phyloP scores from a whole-genome alignment of 2,888 invertebrate genomes.

The Drosophila tripunctata region DNA sequence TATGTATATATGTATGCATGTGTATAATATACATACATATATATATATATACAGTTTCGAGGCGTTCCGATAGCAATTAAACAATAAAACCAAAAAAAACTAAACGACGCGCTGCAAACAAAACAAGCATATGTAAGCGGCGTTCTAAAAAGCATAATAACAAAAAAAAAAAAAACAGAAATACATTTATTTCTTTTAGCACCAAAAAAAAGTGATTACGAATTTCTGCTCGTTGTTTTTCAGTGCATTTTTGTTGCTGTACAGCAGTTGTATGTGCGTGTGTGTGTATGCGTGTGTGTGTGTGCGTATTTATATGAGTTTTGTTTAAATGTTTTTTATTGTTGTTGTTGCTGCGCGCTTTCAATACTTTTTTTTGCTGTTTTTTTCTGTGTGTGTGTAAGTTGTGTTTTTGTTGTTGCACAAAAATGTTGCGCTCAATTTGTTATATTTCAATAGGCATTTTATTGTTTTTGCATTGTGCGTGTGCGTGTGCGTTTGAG shows the following conservation, averaged over 20 bases:
- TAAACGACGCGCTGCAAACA: slow-evolving; percentile 43
- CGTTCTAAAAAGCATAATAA: no score
- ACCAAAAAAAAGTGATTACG: slow-evolving; percentile 60
- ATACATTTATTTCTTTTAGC: slow-evolving; percentile 5
- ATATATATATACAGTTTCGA: slow-evolving; percentile 22
- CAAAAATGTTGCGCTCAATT: slow-evolving; percentile 41
- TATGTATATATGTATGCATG: no score
- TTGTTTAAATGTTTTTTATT: slow-evolving; percentile 25
- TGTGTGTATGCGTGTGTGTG: no score
- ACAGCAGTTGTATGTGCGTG: no score
- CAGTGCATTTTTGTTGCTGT: slow-evolving; percentile 16
- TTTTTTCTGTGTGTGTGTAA: slow-evolving; percentile 9
- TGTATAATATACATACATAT: not conserved
- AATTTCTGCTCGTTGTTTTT: slow-evolving; percentile 58
- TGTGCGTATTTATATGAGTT: slow-evolving; percentile 27
- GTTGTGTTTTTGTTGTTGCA: slow-evolving; percentile 23
- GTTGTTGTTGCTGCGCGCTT: slow-evolving; percentile 6
- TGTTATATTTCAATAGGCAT: slow-evolving; percentile 24
- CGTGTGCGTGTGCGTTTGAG: slow-evolving; percentile 8
- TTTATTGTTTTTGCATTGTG: slow-evolving; percentile 10
- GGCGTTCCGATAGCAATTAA: slow-evolving; percentile 37
- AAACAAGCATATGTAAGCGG: slow-evolving; percentile 33
- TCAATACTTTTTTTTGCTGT: slow-evolving; percentile 8
- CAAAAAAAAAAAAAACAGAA: slow-evolving; percentile 22
- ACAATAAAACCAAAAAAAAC: slow-evolving; percentile 34